Evolutionary conservation across 1,140 invertebrate genomes (phyloP).

Genomic region (Parasteatoda tepidariorum): DNA sequence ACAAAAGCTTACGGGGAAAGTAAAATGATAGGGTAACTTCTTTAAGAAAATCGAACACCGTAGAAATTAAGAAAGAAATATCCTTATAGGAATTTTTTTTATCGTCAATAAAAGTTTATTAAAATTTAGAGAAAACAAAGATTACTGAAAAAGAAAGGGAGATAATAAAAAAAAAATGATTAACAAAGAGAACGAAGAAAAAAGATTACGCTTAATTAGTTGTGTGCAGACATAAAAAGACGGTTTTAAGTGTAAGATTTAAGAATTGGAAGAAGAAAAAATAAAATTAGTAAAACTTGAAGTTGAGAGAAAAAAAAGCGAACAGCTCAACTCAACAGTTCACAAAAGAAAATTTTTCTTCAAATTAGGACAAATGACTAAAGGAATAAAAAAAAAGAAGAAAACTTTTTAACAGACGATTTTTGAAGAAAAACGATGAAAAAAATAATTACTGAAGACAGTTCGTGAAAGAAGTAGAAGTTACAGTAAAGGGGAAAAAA

Average conservation of each 20-base stretch:
- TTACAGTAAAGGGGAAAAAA: background rate
- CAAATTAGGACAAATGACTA: constrained; percentile 42
- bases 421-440: constrained; percentile 13
- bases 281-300: background rate
- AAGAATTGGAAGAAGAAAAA: no score
- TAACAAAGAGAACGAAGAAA: background rate
- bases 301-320: background rate
- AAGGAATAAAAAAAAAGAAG: background rate
- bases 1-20: no score
- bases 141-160: no score
- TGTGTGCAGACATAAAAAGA: constrained; percentile 5
- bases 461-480: background rate
- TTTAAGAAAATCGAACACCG: no score
- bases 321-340: constrained; percentile 9
- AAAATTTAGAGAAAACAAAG: no score
- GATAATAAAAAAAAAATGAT: background rate
- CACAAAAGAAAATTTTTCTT: constrained; percentile 30
- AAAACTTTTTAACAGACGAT: background rate
- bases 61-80: no score
- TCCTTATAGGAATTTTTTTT: no score
- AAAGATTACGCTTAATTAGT: constrained; percentile 41
- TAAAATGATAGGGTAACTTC: no score
- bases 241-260: background rate
- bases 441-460: constrained; percentile 40
- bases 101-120: no score